phyloP scores from a whole-genome alignment of 1,140 invertebrate genomes.

The Drosophila orena region DNA sequence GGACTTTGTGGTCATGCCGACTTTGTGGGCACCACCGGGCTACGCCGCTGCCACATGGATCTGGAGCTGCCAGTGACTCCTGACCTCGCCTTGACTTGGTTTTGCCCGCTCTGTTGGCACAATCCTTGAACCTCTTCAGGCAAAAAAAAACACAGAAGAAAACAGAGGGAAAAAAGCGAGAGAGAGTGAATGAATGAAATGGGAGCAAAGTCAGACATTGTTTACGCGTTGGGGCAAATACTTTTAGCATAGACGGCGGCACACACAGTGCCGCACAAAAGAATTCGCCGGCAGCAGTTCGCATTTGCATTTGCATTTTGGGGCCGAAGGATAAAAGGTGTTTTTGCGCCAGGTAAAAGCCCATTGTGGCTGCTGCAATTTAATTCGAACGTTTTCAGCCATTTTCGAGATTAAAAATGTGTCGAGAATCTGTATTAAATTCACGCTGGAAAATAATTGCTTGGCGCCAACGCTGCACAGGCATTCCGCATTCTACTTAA shows the following conservation, averaged over 20 bases:
- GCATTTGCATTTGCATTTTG: constrained; percentile 34
- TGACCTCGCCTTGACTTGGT: constrained; percentile 67
- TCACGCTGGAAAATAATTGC: constrained; percentile 53
- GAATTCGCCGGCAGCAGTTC: constrained; percentile 29
- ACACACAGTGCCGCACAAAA: constrained; percentile 21
- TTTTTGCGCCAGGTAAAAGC: constrained; percentile 20
- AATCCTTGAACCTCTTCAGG: constrained; percentile 60
- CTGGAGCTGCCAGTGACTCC: constrained; percentile 26
- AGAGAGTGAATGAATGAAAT: background rate
- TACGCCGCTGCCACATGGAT: background rate
- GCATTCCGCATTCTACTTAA: background rate
- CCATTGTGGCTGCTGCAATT: constrained; percentile 45
- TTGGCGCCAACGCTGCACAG: background rate
- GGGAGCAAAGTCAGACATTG: constrained; percentile 46
- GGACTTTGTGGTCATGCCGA: constrained; percentile 7
- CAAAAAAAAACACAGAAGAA: too few species aligned
- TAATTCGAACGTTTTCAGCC: constrained; percentile 16
- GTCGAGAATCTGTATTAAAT: constrained; percentile 57
- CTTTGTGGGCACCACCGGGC: background rate
- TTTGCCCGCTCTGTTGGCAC: constrained; percentile 16
- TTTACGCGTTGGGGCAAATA: constrained; percentile 58
- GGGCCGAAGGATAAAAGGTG: constrained; percentile 15
- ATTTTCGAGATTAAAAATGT: constrained; percentile 65
- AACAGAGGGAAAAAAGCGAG: too few species aligned
- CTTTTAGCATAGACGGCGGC: constrained; percentile 31